Evolutionary conservation across 2,113 vertebrate genomes (phyloP).

Genomic region (Bubo bubo): DNA sequence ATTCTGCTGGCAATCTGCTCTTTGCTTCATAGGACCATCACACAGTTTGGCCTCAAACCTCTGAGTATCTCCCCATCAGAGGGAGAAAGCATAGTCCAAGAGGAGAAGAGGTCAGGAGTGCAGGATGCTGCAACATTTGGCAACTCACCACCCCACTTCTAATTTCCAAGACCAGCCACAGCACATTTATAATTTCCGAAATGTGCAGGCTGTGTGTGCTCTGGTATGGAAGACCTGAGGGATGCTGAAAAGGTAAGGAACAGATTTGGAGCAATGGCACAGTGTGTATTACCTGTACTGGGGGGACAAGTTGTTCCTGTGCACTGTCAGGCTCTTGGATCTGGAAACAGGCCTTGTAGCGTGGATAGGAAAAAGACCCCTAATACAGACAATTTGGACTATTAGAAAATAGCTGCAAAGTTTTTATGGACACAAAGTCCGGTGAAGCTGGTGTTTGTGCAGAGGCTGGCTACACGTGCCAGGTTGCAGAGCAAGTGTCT

Average conservation of each 20-base stretch:
- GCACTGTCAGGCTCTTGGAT: background rate
- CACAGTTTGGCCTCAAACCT: background rate
- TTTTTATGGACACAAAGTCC: background rate
- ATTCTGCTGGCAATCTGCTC: background rate
- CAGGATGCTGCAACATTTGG: background rate
- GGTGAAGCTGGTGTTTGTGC: background rate
- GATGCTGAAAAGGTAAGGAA: background rate
- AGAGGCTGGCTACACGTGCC: background rate
- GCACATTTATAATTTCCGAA: background rate
- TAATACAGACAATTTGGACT: background rate
- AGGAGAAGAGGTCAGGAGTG: background rate
- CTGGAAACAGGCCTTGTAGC: background rate
- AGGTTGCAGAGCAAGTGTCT: background rate
- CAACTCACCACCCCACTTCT: background rate
- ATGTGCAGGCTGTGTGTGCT: background rate
- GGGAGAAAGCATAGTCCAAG: background rate
- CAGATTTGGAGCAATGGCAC: rapidly evolving
- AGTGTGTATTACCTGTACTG: background rate
- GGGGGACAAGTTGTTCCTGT: rapidly evolving
- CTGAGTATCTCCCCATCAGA: background rate
- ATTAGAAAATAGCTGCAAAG: background rate
- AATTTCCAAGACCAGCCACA: background rate
- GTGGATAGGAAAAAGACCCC: background rate
- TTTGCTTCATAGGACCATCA: rapidly evolving
- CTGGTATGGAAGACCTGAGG: background rate